A percentile compares a stretch with the other conserved stretches of the same genome.
Conservation (phyloP, 2,113 vertebrate genomes). For the Recurvirostra avosetta region DNA sequence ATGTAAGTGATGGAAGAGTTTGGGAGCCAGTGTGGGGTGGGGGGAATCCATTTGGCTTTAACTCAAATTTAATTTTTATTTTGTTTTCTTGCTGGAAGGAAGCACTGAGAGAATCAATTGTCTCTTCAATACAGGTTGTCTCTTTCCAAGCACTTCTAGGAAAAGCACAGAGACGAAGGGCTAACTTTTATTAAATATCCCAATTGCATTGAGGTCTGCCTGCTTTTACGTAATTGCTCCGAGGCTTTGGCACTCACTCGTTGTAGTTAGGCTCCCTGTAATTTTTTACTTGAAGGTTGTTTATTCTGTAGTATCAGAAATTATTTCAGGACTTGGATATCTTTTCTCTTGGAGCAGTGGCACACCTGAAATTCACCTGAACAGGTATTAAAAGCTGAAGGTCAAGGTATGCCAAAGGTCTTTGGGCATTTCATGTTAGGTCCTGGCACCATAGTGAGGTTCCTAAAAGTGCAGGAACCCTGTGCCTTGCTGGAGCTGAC, state of each 20-base stretch:
- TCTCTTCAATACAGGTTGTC: background rate
- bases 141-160: background rate
- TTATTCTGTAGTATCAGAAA: background rate
- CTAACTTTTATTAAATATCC: background rate
- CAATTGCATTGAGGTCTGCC: background rate
- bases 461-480: background rate
- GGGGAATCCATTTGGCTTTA: background rate
- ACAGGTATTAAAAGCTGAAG: background rate
- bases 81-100: background rate
- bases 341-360: background rate
- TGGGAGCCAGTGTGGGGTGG: rapidly evolving
- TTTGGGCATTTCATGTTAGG: background rate
- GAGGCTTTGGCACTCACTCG: background rate
- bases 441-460: background rate
- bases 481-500: background rate
- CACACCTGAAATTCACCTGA: background rate
- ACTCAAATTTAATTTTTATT: background rate
- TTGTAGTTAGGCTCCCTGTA: background rate
- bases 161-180: background rate
- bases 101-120: background rate
- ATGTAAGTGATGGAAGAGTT: background rate
- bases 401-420: background rate
- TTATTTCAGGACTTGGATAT: background rate
- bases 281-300: background rate
- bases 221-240: background rate